A percentile compares a stretch with the other conserved stretches of the same genome.
Conservation (phyloP, 2,888 invertebrate genomes). For the Craniophora ligustri region DNA sequence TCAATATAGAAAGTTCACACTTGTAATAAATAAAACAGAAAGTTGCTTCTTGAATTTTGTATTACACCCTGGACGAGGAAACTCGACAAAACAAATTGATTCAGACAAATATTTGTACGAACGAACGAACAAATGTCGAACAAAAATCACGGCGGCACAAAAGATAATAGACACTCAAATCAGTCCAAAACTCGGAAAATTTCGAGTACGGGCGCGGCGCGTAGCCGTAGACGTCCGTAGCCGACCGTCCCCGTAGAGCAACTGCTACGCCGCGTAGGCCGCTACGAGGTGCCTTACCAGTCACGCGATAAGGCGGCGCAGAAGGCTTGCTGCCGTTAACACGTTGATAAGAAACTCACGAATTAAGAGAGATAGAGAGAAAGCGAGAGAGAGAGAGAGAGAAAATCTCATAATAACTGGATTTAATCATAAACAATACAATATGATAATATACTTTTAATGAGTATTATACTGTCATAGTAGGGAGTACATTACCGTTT, state of each 20-base stretch:
- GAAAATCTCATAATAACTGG: too few species aligned
- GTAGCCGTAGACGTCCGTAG: slow-evolving; percentile 69
- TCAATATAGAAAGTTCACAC: slow-evolving; percentile 59
- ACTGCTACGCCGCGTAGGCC: slow-evolving; percentile 65
- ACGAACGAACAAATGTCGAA: slow-evolving; percentile 28
- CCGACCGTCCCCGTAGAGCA: slow-evolving; percentile 62
- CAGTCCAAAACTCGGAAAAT: slow-evolving; percentile 33
- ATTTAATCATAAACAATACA: too few species aligned
- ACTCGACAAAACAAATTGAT: slow-evolving; percentile 29
- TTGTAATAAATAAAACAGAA: slow-evolving; percentile 41
- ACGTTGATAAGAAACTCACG: slow-evolving; percentile 8
- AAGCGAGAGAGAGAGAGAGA: too few species aligned
- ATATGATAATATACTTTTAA: too few species aligned
- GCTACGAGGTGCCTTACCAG: slow-evolving; percentile 32
- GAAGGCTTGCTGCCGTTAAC: slow-evolving; percentile 23
- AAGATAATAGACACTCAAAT: slow-evolving; percentile 42
- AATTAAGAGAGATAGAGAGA: too few species aligned
- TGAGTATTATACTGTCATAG: too few species aligned
- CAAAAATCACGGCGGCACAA: slow-evolving; percentile 36
- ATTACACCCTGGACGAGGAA: slow-evolving; percentile 15
- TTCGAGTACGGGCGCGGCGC: slow-evolving; percentile 23
- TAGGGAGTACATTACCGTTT: too few species aligned
- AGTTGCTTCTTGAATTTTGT: slow-evolving; percentile 23
- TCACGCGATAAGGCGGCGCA: slow-evolving; percentile 4
- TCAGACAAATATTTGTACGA: slow-evolving; percentile 31